Conservation (phyloP, 2,888 invertebrate genomes). For the Pristionchus maxplancki region DNA sequence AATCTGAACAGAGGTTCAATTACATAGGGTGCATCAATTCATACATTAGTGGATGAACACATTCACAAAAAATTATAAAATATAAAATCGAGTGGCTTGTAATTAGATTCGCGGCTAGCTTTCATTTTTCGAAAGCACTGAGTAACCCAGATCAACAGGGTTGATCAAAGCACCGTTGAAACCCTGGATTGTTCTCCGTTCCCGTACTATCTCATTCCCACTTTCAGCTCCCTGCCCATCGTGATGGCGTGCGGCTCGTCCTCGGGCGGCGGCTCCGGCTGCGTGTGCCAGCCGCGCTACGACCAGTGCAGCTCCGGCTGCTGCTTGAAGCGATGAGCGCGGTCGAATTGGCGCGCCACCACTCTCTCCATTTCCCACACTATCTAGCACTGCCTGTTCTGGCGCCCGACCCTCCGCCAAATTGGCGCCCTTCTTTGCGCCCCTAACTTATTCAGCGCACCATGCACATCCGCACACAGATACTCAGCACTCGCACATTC, state of each 20-base stretch:
- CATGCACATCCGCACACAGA: not conserved
- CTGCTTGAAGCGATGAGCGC: conserved; percentile 47
- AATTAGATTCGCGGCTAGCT: too few species aligned
- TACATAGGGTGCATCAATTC: too few species aligned
- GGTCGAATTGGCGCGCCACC: not conserved
- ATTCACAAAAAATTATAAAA: too few species aligned
- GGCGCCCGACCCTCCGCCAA: not conserved
- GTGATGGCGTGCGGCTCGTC: conserved; percentile 15
- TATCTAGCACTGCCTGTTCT: not conserved
- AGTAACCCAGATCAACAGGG: too few species aligned
- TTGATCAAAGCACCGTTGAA: too few species aligned
- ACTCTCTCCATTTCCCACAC: not conserved
- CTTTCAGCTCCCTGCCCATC: conserved; percentile 4
- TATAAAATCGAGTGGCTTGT: too few species aligned
- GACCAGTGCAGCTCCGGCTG: conserved; percentile 39
- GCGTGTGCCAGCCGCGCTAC: conserved; percentile 43
- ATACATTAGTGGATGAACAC: too few species aligned
- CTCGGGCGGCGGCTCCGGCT: conserved; percentile 11
- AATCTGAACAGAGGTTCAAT: too few species aligned
- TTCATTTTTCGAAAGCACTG: too few species aligned
- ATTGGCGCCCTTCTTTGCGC: not conserved
- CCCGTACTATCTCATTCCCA: not conserved
- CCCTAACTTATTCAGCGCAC: not conserved
- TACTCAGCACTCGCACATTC: conserved; percentile 33
- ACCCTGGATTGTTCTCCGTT: too few species aligned